Evolutionary conservation across 2,888 invertebrate genomes (phyloP), one percentile per base, ranked within the genome.

Genomic region (Chesias legatella): DNA sequence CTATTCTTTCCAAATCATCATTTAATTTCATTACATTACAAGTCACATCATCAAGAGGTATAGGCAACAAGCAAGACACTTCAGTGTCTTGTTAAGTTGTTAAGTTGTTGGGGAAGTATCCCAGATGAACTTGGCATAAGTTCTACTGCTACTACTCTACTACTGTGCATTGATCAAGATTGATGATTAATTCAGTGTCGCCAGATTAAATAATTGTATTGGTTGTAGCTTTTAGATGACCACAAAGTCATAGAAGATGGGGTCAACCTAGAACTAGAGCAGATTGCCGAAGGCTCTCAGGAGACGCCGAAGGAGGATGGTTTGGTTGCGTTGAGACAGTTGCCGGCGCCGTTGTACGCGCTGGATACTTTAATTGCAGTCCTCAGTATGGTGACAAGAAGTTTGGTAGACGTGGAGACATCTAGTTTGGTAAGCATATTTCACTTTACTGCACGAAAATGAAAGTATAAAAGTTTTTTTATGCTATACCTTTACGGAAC

Each of bases 311-410:
- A 60, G 4, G 79, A 80, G 13, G 79, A 82, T 25, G 60, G 65
- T 1, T 49, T 86, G 1, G 65, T 62, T 1, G 68, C 71, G 0
- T 46, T 88, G 30, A 65, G 68, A 29, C 89, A 89, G 58, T 41
- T 81, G 23, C 86, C 88, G 1, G 80, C 75, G 0, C 88, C 89
- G 0, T 34, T 81, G n/a, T 89, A 64, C 51, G 78, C 80, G 0
- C 58, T 88, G 13, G 82, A 88, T 7, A 67, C 77, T 0, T 38
- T 76, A 1, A 73, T 80, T 24, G 48, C 73, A 1, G 65, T 83
- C 1, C 54, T 84, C 7, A 67, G 77, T 7, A 61, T 68, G 1
- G 73, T 88, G 76, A 67, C 73, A 0, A 63, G 76, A 35, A 80
- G 73, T 54, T 54, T 81, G 1, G 53, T 67, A 0, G 70, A 63